Evolutionary conservation across 2,888 invertebrate genomes (phyloP), one percentile per base, ranked within the genome.

Genomic region (Parnassius smintheus): DNA sequence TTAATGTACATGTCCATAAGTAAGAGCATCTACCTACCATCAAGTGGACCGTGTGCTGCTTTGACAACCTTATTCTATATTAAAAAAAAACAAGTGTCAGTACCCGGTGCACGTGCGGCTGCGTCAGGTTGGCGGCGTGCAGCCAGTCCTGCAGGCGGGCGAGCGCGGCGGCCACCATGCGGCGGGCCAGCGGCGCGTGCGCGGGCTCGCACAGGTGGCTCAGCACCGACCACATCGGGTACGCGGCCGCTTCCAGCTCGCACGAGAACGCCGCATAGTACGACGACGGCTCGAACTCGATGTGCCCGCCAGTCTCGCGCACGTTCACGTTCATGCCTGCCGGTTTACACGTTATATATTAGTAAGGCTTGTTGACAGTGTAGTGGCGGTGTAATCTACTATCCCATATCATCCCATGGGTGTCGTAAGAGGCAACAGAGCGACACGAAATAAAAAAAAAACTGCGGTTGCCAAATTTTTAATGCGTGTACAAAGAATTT

Each of bases 201-300:
- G 93, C 93, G 9, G 94, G 92, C 77, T 95, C 96, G 66, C 94
- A 94, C 46, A 98, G 92, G 91, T 99, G 98, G 53, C 96, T 95
- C 61, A 98, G 96, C 64, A 99, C 94, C 12, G 98, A 97, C 98
- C 98, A 99, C 98, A 99, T 98, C 1, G 98, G 98, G 88, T 98
- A 98, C 12, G 98, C 98, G 75, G 98, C 98, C 35, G 98, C 98
- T 91, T 99, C 99, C 72, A 99, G 90, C 92, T 99, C 99, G 71
- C 98, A 98, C 66, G 98, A 98, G 92, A 99, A 99, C 44, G 99
- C 98, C 55, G 98, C 98, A 91, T 98, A 99, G 91, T 99, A 99
- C 13, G 98, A 97, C 70, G 97, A 98, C 52, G 98, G 98, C 86
- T 99, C 99, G 91, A 97, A 98, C 92, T 99, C 98, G 13, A 99